phyloP scores from a whole-genome alignment of 2,888 invertebrate species.

The Eristalis pertinax region DNA sequence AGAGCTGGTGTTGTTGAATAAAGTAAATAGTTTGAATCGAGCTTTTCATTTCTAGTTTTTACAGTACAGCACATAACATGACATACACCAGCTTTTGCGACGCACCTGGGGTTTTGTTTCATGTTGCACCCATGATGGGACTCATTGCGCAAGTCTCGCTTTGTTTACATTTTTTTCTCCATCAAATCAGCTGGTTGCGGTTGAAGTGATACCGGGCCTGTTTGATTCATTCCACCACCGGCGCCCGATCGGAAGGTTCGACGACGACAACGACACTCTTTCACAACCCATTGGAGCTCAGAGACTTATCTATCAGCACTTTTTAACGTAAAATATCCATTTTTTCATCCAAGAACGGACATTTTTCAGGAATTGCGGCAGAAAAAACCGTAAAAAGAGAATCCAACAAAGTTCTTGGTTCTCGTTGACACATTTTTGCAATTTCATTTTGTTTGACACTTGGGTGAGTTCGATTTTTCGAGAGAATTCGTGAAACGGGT shows the following conservation, averaged over 20 bases:
- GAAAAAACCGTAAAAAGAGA: background rate
- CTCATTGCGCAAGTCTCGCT: background rate
- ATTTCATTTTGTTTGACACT: slow-evolving; percentile 15
- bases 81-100: background rate
- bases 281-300: background rate
- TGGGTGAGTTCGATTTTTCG: slow-evolving; percentile 24
- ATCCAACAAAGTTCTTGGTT: background rate
- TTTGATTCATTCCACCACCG: background rate
- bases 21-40: slow-evolving; percentile 19
- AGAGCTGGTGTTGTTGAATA: slow-evolving; percentile 12
- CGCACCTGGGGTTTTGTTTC: background rate
- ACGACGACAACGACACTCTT: background rate
- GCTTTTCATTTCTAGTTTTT: background rate
- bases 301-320: background rate
- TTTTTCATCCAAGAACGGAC: too few species aligned
- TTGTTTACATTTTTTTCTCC: slow-evolving; percentile 3
- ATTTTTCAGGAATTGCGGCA: background rate
- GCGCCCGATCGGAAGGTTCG: background rate
- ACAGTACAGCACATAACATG: too few species aligned
- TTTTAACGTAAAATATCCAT: background rate
- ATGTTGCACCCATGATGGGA: background rate
- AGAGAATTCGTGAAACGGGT: background rate
- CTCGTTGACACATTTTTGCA: slow-evolving; percentile 15
- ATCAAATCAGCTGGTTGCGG: background rate
- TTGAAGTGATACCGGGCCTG: background rate